Evolutionary conservation across 2,888 invertebrate genomes (phyloP), one percentile per base, ranked within the genome.

Genomic region (Leucophenga maculata): DNA sequence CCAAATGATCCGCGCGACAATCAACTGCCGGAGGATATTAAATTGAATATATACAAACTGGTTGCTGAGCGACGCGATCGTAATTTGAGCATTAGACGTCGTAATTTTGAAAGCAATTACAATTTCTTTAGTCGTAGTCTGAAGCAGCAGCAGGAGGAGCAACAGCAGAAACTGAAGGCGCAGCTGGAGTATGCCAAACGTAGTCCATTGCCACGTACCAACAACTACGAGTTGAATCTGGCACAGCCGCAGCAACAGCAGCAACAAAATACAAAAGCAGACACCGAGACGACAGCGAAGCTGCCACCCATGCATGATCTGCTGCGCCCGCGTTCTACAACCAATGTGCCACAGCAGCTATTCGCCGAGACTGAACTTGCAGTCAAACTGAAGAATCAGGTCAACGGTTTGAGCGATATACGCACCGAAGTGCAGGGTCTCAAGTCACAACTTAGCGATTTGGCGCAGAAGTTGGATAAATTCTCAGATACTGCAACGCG

Each of bases 1-100:
- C 95, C 95, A 0, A 95, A 95, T 81, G 95, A 96, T 87, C 95
- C 95, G 0, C 89, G 95, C 66, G 95, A 95, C 79, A 93, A 91
- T 69, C 91, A 94, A 80, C 89, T 93, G 77, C 95, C 95, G 0
- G 93, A 92, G 81, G 94, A 95, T 57, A 89, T 95, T 67, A 92
- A 95, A 77, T 89, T 92, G 62, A 92, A 92, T 50, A 91, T 94
- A 60, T 94, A 94, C 86, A 92, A 93, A 80, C 89, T 95, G 82
- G 94, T 94, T 0, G 93, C 92, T 0, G 93, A 93, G 75, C 90
- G 92, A 13, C 93, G 92, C 78, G 91, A 91, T 76, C 91, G 90
- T 68, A 90, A 90, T 70, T 90, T 90, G 80, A 91, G 90, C 76
- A 86, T 91, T 69, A 89, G 90, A 9, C 83, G 89, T 39, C 87